phyloP scores from a whole-genome alignment of 2,797 vertebrate genomes.

The Tokudaia tokunoshimensis region DNA sequence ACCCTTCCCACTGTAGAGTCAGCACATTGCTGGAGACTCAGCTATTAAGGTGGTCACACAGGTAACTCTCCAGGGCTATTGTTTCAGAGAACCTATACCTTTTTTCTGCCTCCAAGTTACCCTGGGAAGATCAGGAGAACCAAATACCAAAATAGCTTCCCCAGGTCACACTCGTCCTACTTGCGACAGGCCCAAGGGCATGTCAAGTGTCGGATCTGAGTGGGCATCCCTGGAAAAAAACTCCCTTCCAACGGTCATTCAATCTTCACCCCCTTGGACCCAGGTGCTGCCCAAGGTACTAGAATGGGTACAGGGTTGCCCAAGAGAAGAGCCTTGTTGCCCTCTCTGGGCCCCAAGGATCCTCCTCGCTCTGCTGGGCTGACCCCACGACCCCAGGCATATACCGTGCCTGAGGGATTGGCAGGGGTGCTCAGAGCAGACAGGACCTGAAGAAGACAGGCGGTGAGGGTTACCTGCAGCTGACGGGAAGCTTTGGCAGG shows the following conservation, averaged over 20 bases:
- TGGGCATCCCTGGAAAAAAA: not conserved
- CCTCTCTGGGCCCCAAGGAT: not conserved
- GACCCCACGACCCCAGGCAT: not conserved
- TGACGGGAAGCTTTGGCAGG: slow-evolving; percentile 92
- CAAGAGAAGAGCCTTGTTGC: not conserved
- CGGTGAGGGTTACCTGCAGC: slow-evolving; percentile 91
- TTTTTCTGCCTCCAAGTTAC: not conserved
- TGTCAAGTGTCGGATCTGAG: not conserved
- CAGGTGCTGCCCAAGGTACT: not conserved
- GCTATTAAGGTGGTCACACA: too few species aligned
- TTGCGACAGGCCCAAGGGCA: not conserved
- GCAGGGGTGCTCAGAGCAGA: not conserved
- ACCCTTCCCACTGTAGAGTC: not conserved
- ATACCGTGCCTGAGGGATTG: not conserved
- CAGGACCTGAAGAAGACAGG: not conserved
- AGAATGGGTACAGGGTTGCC: not conserved
- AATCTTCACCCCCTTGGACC: not conserved
- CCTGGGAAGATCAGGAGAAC: slow-evolving; percentile 2
- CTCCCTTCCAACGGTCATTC: not conserved
- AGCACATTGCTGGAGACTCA: not conserved
- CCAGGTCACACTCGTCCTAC: not conserved
- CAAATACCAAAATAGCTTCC: not conserved
- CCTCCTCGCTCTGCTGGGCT: not conserved
- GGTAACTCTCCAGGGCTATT: not conserved
- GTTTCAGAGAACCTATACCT: slow-evolving; percentile 5